A percentile compares a stretch with the other conserved stretches of the same genome.
phyloP scores from a whole-genome alignment of 1,140 invertebrate species.

The Mycetomoellerius zeteki region DNA sequence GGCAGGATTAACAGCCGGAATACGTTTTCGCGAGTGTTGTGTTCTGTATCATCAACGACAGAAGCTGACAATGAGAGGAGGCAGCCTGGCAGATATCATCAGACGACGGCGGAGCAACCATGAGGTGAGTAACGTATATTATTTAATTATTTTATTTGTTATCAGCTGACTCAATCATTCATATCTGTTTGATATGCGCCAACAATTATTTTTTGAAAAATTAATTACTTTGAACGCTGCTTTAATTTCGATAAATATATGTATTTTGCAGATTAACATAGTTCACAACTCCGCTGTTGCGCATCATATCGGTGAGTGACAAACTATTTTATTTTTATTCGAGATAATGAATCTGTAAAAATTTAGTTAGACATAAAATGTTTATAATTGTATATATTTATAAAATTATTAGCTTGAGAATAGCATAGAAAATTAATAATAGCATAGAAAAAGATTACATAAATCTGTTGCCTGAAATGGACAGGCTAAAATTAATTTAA shows the following conservation, averaged over 20 bases:
- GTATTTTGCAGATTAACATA: conserved; percentile 30
- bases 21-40: too few species aligned
- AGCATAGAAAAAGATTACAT: background rate
- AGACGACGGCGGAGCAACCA: background rate
- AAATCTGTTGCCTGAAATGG: background rate
- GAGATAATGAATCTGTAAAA: background rate
- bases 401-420: background rate
- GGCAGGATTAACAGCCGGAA: background rate
- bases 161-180: background rate
- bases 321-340: background rate
- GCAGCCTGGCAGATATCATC: background rate
- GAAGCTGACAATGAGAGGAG: too few species aligned
- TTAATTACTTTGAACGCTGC: background rate
- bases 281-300: conserved; percentile 12
- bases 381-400: background rate
- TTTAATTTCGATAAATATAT: conserved; percentile 20
- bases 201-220: conserved; percentile 11
- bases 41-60: too few species aligned
- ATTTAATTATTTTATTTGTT: background rate
- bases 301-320: background rate
- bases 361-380: background rate
- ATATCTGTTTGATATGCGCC: background rate
- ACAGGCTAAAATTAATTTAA: background rate
- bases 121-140: background rate
- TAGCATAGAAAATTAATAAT: background rate